Base-by-base conservation (phyloP, 2,797 vertebrate genomes). In the Poecilia gillii region DNA sequence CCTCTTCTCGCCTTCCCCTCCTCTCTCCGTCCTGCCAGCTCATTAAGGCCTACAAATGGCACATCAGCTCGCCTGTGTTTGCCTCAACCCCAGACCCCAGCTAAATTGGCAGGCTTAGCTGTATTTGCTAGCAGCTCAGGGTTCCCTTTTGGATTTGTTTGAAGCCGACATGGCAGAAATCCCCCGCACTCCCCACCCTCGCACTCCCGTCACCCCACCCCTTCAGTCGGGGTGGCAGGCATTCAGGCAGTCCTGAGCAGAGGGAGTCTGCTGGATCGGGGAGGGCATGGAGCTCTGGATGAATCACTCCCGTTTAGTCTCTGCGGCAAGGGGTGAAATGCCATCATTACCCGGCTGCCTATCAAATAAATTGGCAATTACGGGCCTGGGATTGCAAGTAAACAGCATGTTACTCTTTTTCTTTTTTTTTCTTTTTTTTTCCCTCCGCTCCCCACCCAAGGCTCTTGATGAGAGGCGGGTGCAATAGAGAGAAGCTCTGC, bases 291-390 rank as follows among this genome's bases (percentile, higher is more conserved):
- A 97, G 96, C 95, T 95, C 91, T 94, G 94, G 97, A 97, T 96
- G 96, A 94, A 95, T 96, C 95, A 95, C 96, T 97, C 95, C 96
- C 97, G 95, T 97, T 98, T 97, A 97, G 97, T 98, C 97, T 98
- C 97, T 97, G 96, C 93, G 92, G 96, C 96, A 95, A 91, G 96
- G 97, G 97, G 97, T 96, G 95, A 98, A 98, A 99, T 98, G 97
- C 97, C 97, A 98, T 98, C 98, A 98, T 99, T 99, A 99, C 96
- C 96, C 97, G 95, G 97, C 97, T 99, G 98, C 97, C 98, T 98
- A 98, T 99, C 98, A 99, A 98, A 99, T 99, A 99, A 99, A 99
- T 99, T 99, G 98, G 95, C 98, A 99, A 99, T 99, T 99, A 99
- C 94, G 96, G 97, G 96, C 96, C 96, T 96, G 94, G 95, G 97